Evolutionary conservation across 2,113 vertebrate genomes (phyloP).

Genomic region (Apaloderma vittatum): DNA sequence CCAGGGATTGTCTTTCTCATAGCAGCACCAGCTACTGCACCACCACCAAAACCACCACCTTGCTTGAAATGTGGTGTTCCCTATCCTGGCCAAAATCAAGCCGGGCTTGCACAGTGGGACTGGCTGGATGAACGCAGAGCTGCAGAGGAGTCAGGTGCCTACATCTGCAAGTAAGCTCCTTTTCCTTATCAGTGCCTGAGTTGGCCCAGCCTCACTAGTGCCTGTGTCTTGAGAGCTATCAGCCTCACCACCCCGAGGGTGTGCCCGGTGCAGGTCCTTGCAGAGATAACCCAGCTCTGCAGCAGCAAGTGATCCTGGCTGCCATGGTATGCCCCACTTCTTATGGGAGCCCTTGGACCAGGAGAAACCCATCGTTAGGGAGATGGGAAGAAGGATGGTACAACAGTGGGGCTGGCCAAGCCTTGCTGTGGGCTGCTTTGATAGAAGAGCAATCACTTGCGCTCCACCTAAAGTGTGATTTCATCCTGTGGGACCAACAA

Average conservation of each 20-base stretch:
- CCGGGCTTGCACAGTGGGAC: not conserved
- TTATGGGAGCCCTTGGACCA: not conserved
- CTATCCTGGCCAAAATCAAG: not conserved
- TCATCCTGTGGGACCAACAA: constrained; percentile 14
- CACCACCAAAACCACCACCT: not conserved
- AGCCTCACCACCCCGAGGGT: not conserved
- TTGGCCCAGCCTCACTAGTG: rapidly evolving
- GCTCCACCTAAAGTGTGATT: constrained; percentile 25
- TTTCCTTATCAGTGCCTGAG: not conserved
- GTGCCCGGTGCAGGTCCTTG: not conserved
- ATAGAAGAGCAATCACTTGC: not conserved
- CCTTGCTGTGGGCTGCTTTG: not conserved
- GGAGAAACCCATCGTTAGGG: not conserved
- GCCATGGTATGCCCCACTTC: rapidly evolving
- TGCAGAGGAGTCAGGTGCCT: not conserved
- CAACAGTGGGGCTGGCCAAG: not conserved
- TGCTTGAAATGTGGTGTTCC: rapidly evolving
- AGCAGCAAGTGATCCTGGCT: not conserved
- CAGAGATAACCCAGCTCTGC: not conserved
- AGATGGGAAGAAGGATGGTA: not conserved
- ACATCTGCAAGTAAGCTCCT: not conserved
- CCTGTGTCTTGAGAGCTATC: not conserved
- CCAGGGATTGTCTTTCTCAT: not conserved
- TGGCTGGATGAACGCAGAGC: not conserved
- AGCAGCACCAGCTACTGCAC: not conserved